Conservation (phyloP, 2,888 invertebrate genomes). For the Thecophora atra region DNA sequence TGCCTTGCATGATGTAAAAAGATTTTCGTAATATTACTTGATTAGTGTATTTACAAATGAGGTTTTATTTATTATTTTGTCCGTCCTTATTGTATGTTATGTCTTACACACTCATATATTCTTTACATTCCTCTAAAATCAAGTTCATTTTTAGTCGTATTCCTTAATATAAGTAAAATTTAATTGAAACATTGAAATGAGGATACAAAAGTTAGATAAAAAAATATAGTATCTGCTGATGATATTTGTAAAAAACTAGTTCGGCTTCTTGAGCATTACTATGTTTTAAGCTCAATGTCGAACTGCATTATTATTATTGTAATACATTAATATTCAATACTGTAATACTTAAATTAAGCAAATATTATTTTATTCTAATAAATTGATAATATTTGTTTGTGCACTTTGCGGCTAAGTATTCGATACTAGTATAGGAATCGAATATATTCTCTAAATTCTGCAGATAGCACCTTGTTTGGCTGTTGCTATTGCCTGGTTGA, state of each 20-base stretch:
- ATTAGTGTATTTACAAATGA: no score
- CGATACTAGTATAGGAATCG: background rate
- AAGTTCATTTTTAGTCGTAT: background rate
- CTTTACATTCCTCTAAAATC: background rate
- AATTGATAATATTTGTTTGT: constrained; percentile 10
- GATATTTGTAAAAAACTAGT: background rate
- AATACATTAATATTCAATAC: background rate
- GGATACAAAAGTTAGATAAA: background rate
- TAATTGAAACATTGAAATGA: background rate
- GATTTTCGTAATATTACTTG: no score
- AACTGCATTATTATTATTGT: constrained; percentile 20
- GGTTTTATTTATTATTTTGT: no score
- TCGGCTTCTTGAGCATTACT: background rate
- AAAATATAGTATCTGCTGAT: background rate
- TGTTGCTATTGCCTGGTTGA: constrained; percentile 29
- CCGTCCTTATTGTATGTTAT: background rate
- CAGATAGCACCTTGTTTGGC: no score
- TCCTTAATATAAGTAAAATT: background rate
- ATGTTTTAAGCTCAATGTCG: constrained; percentile 13
- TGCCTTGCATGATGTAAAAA: no score
- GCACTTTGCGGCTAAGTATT: background rate
- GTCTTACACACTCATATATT: background rate
- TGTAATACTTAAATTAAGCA: constrained; percentile 5
- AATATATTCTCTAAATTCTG: constrained; percentile 5
- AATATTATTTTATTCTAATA: constrained; percentile 30